Base-by-base conservation (phyloP, 1,140 invertebrate genomes). In the Melipona quadrifasciata region DNA sequence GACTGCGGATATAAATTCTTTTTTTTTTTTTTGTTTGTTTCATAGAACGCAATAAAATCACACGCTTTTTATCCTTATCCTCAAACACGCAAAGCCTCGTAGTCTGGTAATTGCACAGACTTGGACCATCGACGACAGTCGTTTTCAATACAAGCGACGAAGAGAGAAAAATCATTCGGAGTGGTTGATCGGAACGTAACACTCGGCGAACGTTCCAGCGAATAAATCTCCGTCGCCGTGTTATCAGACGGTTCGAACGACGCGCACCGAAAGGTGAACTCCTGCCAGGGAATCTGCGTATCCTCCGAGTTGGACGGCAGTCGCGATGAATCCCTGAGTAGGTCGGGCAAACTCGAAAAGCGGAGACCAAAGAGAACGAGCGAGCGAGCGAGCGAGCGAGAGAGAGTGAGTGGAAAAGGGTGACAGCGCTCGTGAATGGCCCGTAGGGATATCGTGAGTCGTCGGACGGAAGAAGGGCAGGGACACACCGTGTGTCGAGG, bases 361-460 rank as follows among this genome's bases (percentile, higher is more conserved):
- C 39, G 39, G 8, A 47, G 39, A 47, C 39, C 39, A 47, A 47
- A 47, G 47, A 51, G 14, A 27, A 27, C 14, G n/a, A 27, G 27
- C 8, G 39, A 47, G 55, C 19, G 8, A 17, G 81, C 27, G 31
- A 34, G 76, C 19, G 71, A 80, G 53, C 55, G 57, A 17, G 16
- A n/a, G n/a, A 74, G n/a, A 53, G 64, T 6, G 11, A 53, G n/a
- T 27, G 31, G 68, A 89, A 82, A 86, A 82, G 75, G 82, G 86
- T 31, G 85, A 57, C 57, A 71, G 31, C 61, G 65, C 55, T 67
- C 84, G 80, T 86, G 87, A 89, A 84, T 89, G 87, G 81, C 88
- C 88, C 84, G 65, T 55, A 68, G 87, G 88, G 87, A 89, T 89
- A 87, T 90, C 80, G 78, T 77, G 87, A 65, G 82, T 53, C 65